These are phyloP conservation scores for Lipophrys pholis DNA, from an alignment of 2,113 vertebrate species.

Conservation along the genomic window DNA sequence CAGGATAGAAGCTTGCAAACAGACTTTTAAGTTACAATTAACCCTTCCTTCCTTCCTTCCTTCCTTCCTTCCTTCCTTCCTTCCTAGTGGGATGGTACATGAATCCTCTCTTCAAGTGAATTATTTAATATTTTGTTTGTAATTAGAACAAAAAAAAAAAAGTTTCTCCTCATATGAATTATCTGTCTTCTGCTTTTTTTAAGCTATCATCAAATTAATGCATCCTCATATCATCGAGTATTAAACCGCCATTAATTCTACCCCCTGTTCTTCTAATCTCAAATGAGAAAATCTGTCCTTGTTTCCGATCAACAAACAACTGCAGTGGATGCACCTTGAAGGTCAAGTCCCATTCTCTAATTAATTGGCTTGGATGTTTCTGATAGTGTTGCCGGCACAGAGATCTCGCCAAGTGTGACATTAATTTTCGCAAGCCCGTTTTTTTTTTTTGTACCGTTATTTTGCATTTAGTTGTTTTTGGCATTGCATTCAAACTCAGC, in stretches of 20 bases:
- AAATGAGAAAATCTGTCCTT: constrained; percentile 71
- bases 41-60: too few species aligned
- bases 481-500: constrained; percentile 58
- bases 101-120: neutral
- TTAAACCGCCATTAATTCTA: constrained; percentile 69
- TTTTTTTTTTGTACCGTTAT: constrained; percentile 16
- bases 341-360: constrained; percentile 75
- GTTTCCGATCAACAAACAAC: constrained; percentile 74
- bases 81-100: neutral
- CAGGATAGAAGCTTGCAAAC: too few species aligned
- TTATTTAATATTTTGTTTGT: neutral
- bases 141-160: neutral
- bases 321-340: constrained; percentile 74
- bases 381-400: constrained; percentile 62
- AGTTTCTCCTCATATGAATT: neutral
- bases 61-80: too few species aligned
- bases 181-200: constrained; percentile 7
- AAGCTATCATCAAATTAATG: constrained; percentile 30
- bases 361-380: constrained; percentile 71
- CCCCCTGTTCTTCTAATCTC: constrained; percentile 64
- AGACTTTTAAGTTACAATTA: too few species aligned
- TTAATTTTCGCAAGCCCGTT: constrained; percentile 76
- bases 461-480: constrained; percentile 49
- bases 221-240: constrained; percentile 52
- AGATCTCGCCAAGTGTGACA: constrained; percentile 62